Base-by-base conservation (phyloP, 2,888 invertebrate genomes). In the Geotrupes spiniger region DNA sequence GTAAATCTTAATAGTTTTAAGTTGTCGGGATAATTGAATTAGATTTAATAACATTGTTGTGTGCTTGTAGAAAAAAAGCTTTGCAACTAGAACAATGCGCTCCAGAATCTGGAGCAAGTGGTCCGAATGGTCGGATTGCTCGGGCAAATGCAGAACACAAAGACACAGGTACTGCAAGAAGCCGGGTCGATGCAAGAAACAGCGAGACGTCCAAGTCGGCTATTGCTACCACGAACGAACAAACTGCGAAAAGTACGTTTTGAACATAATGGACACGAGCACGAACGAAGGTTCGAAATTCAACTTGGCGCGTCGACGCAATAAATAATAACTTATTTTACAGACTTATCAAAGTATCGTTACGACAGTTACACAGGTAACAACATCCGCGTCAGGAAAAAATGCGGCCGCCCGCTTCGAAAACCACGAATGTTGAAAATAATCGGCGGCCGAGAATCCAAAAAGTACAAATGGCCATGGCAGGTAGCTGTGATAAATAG, bases 401-500 rank as follows among this genome's bases (percentile, higher is more conserved):
- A 56, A 52, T 71, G 71, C 54, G 70, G 70, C 2, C 46, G 63
- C 3, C 60, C 66, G 1, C 55, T 62, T 10, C 63, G 61, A 41
- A 69, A 63, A 48, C 40, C 53, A 3, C 58, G 56, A 48, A 82
- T 85, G 83, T 75, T 89, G 50, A 82, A 88, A 59, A 94, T 95
- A 51, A 89, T 95, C 46, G 95, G 95, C 0, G 95, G 95, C 1
- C 77, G 83, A 42, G 86, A 89, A 29, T 81, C 92, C 0, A 76
- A 80, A 8, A 85, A 82, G 39, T 89, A 92, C 28, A 87, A 87
- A 65, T 96, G 95, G 94, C 92, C 93, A 0, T 95, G 95, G 94
- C 93, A 94, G 75, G 92, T 92, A 12, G 93, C 90, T 42, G 84
- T 96, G 42, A 78, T 95, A 49, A 94, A 93, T 71, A 79, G 86